A percentile compares a stretch with the other conserved stretches of the same genome.
These are phyloP conservation scores for Salarias fasciatus DNA, from an alignment of 2,797 vertebrate species.

Conservation along the genomic window DNA sequence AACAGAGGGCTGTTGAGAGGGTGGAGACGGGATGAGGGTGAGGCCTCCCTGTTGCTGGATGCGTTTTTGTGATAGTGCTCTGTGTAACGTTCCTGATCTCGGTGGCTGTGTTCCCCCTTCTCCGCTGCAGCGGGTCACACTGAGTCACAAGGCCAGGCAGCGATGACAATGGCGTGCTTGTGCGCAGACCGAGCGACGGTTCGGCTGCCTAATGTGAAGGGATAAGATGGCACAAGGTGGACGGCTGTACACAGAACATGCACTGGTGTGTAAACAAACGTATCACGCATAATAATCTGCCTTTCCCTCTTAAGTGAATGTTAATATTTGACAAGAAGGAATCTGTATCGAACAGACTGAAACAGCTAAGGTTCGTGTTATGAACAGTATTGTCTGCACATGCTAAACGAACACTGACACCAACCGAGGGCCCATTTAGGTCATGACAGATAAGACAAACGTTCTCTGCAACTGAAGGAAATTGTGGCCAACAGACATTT, in stretches of 20 bases:
- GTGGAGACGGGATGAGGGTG: constrained; percentile 38
- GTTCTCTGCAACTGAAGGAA: constrained; percentile 47
- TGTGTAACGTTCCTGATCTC: constrained; percentile 66
- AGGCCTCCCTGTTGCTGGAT: constrained; percentile 65
- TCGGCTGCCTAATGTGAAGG: constrained; percentile 60
- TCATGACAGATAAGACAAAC: constrained; percentile 46
- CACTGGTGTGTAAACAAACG: neutral
- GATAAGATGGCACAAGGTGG: constrained; percentile 72
- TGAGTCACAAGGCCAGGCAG: constrained; percentile 80
- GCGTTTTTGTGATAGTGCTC: constrained; percentile 72
- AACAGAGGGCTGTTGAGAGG: constrained; percentile 73
- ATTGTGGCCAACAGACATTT: constrained; percentile 46
- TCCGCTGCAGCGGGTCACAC: constrained; percentile 73
- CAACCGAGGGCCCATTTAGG: constrained; percentile 29
- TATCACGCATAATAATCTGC: too few species aligned
- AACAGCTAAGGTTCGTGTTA: constrained; percentile 3
- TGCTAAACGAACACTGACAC: constrained; percentile 9
- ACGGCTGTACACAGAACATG: constrained; percentile 14
- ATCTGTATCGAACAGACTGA: neutral
- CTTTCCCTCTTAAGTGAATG: too few species aligned
- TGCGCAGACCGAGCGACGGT: constrained; percentile 60
- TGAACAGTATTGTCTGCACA: constrained; percentile 18
- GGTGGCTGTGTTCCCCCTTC: constrained; percentile 57
- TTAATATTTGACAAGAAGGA: too few species aligned
- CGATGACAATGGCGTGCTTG: constrained; percentile 81